Conservation (phyloP, 92 coral and sea anemone genomes). For the Porites cylindrica region DNA sequence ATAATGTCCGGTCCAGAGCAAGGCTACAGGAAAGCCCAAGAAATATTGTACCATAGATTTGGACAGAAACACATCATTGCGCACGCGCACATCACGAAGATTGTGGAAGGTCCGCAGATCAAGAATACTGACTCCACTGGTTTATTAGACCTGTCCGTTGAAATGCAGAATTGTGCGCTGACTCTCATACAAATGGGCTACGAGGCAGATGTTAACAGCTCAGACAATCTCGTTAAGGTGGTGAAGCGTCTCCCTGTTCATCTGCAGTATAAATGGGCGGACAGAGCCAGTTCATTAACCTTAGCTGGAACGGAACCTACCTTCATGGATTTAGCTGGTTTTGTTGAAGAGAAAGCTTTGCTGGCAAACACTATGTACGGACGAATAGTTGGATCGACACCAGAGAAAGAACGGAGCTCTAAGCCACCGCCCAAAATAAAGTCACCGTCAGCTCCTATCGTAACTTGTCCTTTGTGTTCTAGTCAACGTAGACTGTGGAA, state of each 20-base stretch:
- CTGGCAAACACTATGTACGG: slow-evolving; percentile 52
- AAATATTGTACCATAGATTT: slow-evolving; percentile 43
- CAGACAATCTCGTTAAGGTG: slow-evolving; percentile 42
- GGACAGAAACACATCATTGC: slow-evolving; percentile 39
- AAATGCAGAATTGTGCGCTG: slow-evolving; percentile 55
- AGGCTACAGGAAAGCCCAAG: slow-evolving; percentile 47
- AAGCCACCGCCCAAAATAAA: background rate
- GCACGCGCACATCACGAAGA: slow-evolving; percentile 32
- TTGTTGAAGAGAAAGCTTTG: slow-evolving; percentile 55
- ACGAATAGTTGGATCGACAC: slow-evolving; percentile 32
- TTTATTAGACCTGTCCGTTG: slow-evolving; percentile 38
- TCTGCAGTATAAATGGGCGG: slow-evolving; percentile 42
- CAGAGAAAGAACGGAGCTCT: slow-evolving; percentile 28
- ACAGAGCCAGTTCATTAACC: slow-evolving; percentile 38
- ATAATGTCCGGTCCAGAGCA: slow-evolving; percentile 32
- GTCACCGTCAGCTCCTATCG: background rate
- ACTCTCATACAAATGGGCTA: slow-evolving; percentile 46
- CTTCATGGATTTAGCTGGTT: slow-evolving; percentile 32
- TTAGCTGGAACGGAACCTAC: slow-evolving; percentile 35
- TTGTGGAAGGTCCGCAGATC: slow-evolving; percentile 26
- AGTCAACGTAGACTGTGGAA: slow-evolving; percentile 28
- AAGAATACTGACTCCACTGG: slow-evolving; percentile 27
- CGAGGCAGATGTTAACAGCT: slow-evolving; percentile 43
- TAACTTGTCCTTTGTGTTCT: slow-evolving; percentile 31
- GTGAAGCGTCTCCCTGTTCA: slow-evolving; percentile 44